Percentiles rank a stretch among this genome's conserved stretches.
phyloP scores from a whole-genome alignment of 2,888 invertebrate species.

The Sarcophaga caerulescens region DNA sequence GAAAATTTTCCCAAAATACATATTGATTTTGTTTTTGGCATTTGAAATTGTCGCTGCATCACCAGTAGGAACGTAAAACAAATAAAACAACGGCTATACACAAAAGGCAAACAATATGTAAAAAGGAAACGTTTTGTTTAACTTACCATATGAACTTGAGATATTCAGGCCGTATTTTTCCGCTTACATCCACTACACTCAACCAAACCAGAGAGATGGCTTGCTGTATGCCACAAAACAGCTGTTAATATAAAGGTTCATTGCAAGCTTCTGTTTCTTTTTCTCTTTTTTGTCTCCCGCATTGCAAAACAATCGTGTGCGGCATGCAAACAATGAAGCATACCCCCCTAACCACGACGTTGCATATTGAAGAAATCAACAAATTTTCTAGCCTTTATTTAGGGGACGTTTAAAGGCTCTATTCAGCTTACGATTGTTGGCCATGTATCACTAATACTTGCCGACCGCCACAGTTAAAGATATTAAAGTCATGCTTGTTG shows the following conservation, averaged over 20 bases:
- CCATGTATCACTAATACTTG: not conserved
- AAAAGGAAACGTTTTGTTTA: slow-evolving; percentile 20
- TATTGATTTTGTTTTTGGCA: slow-evolving; percentile 41
- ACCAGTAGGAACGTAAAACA: slow-evolving; percentile 37
- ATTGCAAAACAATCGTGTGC: slow-evolving; percentile 29
- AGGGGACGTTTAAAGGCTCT: not conserved
- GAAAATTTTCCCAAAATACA: slow-evolving; percentile 27
- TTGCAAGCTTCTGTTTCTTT: not conserved
- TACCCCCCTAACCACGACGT: not conserved
- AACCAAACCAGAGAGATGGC: slow-evolving; percentile 3
- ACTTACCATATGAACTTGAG: slow-evolving; percentile 20
- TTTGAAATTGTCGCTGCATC: slow-evolving; percentile 24
- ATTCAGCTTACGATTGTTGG: not conserved
- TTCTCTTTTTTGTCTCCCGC: not conserved
- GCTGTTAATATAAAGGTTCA: slow-evolving; percentile 40
- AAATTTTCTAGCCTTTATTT: not conserved
- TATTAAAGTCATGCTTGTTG: not conserved
- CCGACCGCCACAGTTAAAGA: not conserved
- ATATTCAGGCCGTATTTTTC: slow-evolving; percentile 17
- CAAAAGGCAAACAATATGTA: slow-evolving; percentile 32
- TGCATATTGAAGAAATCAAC: not conserved
- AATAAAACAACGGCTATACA: slow-evolving; percentile 25
- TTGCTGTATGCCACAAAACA: slow-evolving; percentile 44
- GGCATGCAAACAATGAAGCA: slow-evolving; percentile 25
- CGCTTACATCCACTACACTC: slow-evolving; percentile 8